phyloP scores from a whole-genome alignment of 2,797 vertebrate species.

The Falco naumanni region DNA sequence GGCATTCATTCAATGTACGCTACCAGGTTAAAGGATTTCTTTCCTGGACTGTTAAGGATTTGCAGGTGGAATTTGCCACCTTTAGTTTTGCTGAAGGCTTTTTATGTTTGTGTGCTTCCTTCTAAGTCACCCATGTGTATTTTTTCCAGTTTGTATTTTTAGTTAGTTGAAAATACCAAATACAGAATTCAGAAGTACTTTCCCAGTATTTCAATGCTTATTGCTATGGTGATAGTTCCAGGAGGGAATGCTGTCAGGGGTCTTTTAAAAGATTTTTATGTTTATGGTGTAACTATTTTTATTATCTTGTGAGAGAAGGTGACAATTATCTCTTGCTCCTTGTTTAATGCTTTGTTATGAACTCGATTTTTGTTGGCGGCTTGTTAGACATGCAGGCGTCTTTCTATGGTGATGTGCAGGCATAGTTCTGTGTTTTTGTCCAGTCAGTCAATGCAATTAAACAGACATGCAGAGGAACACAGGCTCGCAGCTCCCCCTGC shows the following conservation, averaged over 20 bases:
- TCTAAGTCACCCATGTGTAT: background rate
- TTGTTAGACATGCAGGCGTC: background rate
- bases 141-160: constrained; percentile 45
- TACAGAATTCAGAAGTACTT: constrained; percentile 17
- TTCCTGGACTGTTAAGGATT: background rate
- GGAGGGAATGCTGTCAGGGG: background rate
- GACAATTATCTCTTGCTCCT: constrained; percentile 41
- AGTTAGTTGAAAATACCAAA: constrained; percentile 44
- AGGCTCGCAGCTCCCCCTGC: constrained; percentile 35
- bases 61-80: background rate
- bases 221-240: constrained; percentile 62
- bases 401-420: background rate
- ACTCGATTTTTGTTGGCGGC: background rate
- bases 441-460: background rate
- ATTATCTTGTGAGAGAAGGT: constrained; percentile 18
- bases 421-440: background rate
- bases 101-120: background rate
- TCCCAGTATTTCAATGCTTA: background rate
- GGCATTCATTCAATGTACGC: background rate
- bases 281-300: constrained; percentile 50
- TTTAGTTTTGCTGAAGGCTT: background rate
- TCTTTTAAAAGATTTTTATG: constrained; percentile 48
- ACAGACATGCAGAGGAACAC: background rate
- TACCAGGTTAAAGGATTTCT: background rate
- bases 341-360: constrained; percentile 42